These are phyloP conservation scores for Graptemys geographica DNA, from an alignment of 2,797 vertebrate species.

Conservation along the genomic window DNA sequence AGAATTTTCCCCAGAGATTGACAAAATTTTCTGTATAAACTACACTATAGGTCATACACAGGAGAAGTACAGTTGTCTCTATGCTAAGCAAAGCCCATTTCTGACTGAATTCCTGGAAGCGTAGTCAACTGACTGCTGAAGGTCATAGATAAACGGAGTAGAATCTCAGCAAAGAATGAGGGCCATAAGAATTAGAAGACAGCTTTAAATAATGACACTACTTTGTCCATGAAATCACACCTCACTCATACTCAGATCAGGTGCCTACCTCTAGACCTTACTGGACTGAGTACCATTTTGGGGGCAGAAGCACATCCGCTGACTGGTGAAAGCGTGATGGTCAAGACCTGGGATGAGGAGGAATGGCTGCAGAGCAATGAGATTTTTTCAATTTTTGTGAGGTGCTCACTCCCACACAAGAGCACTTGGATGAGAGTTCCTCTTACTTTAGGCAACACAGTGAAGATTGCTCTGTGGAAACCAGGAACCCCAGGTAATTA, in stretches of 20 bases:
- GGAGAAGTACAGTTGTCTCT: neutral
- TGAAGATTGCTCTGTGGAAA: neutral
- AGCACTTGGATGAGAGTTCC: neutral
- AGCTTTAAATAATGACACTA: neutral
- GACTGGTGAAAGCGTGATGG: neutral
- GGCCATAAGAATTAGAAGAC: neutral
- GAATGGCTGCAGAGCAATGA: neutral
- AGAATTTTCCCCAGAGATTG: constrained; percentile 20
- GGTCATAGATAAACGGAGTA: constrained; percentile 55
- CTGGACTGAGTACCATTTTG: neutral
- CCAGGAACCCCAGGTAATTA: neutral
- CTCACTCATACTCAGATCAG: neutral
- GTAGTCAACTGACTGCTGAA: constrained; percentile 22
- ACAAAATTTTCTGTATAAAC: constrained; percentile 56
- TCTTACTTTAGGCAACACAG: neutral
- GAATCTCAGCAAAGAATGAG: constrained; percentile 66
- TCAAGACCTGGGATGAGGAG: neutral
- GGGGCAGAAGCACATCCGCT: neutral
- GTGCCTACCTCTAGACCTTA: neutral
- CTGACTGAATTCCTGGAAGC: constrained; percentile 1
- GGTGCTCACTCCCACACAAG: neutral
- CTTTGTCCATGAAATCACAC: neutral
- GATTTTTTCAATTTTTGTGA: neutral
- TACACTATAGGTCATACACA: constrained; percentile 17
- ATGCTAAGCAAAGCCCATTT: constrained; percentile 24